phyloP scores from a whole-genome alignment of 2,888 invertebrate species.

The Eutolmus rufibarbis region DNA sequence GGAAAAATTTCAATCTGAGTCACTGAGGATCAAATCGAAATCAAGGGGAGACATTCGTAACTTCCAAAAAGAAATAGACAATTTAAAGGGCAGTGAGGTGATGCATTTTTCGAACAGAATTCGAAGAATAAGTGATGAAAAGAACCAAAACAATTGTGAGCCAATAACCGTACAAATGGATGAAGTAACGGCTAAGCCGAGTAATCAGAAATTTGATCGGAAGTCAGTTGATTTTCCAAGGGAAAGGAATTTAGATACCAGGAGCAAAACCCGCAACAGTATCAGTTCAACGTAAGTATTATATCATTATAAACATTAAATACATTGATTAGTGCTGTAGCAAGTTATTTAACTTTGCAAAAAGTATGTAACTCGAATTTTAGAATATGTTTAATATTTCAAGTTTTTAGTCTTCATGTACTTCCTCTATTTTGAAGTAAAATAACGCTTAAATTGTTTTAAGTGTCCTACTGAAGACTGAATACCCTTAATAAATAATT shows the following conservation, averaged over 20 bases:
- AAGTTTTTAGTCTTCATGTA: too few relatives aligned
- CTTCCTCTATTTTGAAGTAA: too few relatives aligned
- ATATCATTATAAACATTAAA: background rate
- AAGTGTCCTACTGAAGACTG: too few relatives aligned
- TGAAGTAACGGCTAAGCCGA: slow-evolving; percentile 19
- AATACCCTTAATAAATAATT: too few relatives aligned
- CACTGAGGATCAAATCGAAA: slow-evolving; percentile 60
- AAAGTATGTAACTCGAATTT: background rate
- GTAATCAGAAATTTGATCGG: slow-evolving; percentile 56
- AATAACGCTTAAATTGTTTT: too few relatives aligned
- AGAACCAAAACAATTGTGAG: slow-evolving; percentile 60
- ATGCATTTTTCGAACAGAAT: slow-evolving; percentile 50
- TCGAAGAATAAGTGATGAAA: slow-evolving; percentile 62
- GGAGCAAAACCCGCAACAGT: slow-evolving; percentile 48
- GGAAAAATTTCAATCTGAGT: slow-evolving; percentile 57
- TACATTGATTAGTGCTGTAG: background rate
- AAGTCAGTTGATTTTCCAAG: slow-evolving; percentile 52
- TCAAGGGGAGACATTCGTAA: slow-evolving; percentile 60
- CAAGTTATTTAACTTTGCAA: too few relatives aligned
- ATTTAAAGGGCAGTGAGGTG: slow-evolving; percentile 50
- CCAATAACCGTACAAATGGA: slow-evolving; percentile 44
- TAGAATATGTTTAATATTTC: too few relatives aligned
- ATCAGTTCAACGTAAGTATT: slow-evolving; percentile 56
- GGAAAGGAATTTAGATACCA: slow-evolving; percentile 47
- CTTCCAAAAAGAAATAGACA: slow-evolving; percentile 55